Conservation (phyloP, 2,113 vertebrate species). For the human (Homo sapiens) region DNA sequence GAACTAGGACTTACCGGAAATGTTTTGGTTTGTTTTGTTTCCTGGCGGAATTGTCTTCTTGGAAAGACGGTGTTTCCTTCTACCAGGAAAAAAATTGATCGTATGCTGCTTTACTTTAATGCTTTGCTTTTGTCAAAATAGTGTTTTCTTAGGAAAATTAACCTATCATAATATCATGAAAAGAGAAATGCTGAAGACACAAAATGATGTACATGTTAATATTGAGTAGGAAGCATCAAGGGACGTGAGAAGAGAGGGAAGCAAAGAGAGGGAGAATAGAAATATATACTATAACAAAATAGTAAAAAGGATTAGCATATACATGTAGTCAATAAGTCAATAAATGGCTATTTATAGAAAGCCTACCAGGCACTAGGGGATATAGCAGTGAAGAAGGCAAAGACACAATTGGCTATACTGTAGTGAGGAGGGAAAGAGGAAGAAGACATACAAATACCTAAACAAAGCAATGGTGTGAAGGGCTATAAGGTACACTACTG, state of each 20-base stretch:
- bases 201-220: background rate
- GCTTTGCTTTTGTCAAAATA: background rate
- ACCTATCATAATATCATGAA: background rate
- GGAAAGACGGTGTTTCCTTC: background rate
- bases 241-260: background rate
- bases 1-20: background rate
- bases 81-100: background rate
- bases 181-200: background rate
- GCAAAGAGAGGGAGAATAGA: background rate
- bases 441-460: background rate
- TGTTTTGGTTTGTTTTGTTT: background rate
- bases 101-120: background rate
- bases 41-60: background rate
- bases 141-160: background rate
- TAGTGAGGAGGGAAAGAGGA: background rate
- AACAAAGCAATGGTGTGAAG: background rate
- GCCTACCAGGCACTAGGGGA: background rate
- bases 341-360: background rate
- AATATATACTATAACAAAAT: background rate
- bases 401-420: background rate
- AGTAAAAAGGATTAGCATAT: background rate
- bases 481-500: accelerated
- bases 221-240: background rate
- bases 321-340: background rate
- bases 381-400: background rate